Evolutionary conservation across 1,140 invertebrate genomes (phyloP).

Genomic region (Oscheius sp.): DNA sequence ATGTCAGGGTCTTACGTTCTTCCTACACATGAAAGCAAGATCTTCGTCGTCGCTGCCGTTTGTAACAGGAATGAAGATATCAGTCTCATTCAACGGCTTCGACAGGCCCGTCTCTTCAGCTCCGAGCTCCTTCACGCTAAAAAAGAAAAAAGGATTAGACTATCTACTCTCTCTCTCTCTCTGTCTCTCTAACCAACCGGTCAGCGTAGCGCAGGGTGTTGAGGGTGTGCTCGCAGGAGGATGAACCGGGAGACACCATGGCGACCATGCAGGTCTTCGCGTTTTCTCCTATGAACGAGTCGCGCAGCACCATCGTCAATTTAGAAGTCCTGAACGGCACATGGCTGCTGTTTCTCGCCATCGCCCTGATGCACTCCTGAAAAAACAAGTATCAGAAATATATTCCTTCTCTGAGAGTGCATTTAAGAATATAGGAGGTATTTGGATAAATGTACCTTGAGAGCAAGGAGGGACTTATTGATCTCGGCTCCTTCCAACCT

Average conservation of each 20-base stretch:
- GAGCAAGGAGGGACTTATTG: slow-evolving; percentile 90
- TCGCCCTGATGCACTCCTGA: slow-evolving; percentile 95
- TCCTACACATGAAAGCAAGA: not conserved
- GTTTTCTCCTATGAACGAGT: slow-evolving; percentile 98
- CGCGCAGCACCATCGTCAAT: slow-evolving; percentile 91
- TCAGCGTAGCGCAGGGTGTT: slow-evolving; percentile 91
- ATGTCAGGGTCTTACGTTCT: no score
- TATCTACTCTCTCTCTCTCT: no score
- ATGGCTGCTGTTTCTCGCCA: slow-evolving; percentile 75
- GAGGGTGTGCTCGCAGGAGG: slow-evolving; percentile 91
- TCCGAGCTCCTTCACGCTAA: slow-evolving; percentile 52
- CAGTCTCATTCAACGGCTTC: slow-evolving; percentile 39
- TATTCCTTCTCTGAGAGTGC: no score
- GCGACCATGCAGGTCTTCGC: slow-evolving; percentile 98
- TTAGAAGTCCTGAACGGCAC: slow-evolving; percentile 95
- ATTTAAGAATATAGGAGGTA: not conserved
- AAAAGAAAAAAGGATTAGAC: slow-evolving; percentile 4
- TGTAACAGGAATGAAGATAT: slow-evolving; percentile 34
- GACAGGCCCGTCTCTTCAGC: slow-evolving; percentile 38
- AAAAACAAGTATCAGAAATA: no score
- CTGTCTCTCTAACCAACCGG: no score
- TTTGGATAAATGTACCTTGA: no score
- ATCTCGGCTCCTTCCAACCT: slow-evolving; percentile 98
- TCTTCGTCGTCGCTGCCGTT: slow-evolving; percentile 32
- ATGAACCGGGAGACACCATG: slow-evolving; percentile 91